Evolutionary conservation across 2,888 invertebrate genomes (phyloP).

Genomic region (Lasioglossum morio): DNA sequence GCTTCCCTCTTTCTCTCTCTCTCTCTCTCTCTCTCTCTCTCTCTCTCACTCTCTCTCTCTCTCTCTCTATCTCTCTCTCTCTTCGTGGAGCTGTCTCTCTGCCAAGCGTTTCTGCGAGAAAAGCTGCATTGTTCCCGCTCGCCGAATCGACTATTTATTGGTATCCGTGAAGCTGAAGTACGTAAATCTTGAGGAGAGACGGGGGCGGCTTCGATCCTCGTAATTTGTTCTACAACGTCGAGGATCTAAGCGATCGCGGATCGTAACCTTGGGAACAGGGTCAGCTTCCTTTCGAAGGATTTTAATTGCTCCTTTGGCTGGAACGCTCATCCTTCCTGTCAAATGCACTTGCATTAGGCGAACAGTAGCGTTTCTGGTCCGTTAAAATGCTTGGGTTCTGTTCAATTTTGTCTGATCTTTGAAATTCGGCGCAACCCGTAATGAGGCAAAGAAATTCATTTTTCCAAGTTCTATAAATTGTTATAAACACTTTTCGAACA

Average conservation of each 20-base stretch:
- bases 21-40: too few relatives aligned
- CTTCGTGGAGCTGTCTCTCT: background rate
- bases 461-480: too few relatives aligned
- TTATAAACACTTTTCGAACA: too few relatives aligned
- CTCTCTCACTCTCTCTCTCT: constrained; percentile 3
- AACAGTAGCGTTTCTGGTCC: background rate
- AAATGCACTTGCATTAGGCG: background rate
- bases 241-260: background rate
- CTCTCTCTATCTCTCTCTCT: background rate
- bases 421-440: background rate
- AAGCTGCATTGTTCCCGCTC: constrained; percentile 51
- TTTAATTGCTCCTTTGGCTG: background rate
- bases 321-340: background rate
- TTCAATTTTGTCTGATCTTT: background rate
- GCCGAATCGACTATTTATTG: constrained; percentile 62
- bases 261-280: too few relatives aligned
- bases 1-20: background rate
- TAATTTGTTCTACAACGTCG: constrained; percentile 35
- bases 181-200: constrained; percentile 55
- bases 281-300: background rate
- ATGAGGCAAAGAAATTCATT: background rate
- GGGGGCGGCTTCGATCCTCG: constrained; percentile 27
- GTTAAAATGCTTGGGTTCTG: background rate
- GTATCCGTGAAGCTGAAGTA: constrained; percentile 54
- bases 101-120: constrained; percentile 52